Conservation (phyloP, 2,888 invertebrate species). For the Entomobrya proxima region DNA sequence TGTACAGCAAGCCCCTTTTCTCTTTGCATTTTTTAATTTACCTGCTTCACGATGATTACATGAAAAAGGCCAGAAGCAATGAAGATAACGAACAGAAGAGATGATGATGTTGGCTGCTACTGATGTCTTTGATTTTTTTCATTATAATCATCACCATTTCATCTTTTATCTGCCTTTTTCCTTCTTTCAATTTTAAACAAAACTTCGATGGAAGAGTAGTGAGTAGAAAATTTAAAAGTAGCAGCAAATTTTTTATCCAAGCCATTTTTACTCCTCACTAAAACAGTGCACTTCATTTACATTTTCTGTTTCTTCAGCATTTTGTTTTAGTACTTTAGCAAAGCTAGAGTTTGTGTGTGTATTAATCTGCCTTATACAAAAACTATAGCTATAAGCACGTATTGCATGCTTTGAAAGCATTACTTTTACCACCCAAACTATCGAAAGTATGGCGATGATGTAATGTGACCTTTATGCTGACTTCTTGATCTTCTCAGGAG, state of each 20-base stretch:
- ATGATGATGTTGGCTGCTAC: background rate
- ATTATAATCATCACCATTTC: background rate
- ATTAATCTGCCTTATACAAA: too few relatives aligned
- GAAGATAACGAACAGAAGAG: background rate
- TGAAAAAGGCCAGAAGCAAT: conserved; percentile 21
- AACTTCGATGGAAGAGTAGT: background rate
- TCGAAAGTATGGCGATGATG: background rate
- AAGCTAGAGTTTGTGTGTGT: too few relatives aligned
- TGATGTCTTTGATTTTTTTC: conserved; percentile 22
- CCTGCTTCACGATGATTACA: conserved; percentile 38
- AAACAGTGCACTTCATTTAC: background rate
- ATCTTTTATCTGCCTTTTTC: background rate
- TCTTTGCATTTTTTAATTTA: conserved; percentile 35
- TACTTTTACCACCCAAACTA: background rate
- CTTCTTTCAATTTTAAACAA: background rate
- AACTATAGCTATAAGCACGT: too few relatives aligned
- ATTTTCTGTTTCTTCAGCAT: background rate
- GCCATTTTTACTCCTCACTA: background rate
- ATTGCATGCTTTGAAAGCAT: background rate
- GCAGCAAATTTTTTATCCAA: background rate
- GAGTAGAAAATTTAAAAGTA: too few relatives aligned
- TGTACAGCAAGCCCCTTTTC: background rate
- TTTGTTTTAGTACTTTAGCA: background rate
- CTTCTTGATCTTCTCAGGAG: background rate
- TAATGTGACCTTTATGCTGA: background rate